These are phyloP conservation scores for Furcula furcula DNA, from an alignment of 2,888 invertebrate species.

Conservation along the genomic window DNA sequence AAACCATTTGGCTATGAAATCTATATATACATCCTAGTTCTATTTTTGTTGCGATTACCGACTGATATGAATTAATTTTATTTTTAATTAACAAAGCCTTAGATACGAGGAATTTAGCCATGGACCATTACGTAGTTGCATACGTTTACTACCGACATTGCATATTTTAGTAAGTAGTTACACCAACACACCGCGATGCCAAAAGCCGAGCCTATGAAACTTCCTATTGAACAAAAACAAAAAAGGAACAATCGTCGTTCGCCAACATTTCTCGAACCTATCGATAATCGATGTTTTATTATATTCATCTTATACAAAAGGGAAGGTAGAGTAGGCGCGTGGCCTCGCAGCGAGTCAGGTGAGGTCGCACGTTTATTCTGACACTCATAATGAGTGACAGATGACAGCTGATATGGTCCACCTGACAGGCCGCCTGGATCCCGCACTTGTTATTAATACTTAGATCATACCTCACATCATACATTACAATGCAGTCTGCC, in stretches of 20 bases:
- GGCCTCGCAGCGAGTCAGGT: slow-evolving; percentile 54
- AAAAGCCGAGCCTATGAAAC: slow-evolving; percentile 12
- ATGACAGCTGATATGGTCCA: slow-evolving; percentile 66
- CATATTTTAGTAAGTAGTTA: slow-evolving; percentile 8
- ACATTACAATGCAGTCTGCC: slow-evolving; percentile 13
- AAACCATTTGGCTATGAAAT: neutral
- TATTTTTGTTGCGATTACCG: neutral
- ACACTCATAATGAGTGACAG: slow-evolving; percentile 59
- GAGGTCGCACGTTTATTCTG: slow-evolving; percentile 62
- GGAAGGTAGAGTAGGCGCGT: slow-evolving; percentile 49
- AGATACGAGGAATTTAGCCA: no score
- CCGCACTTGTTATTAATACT: neutral
- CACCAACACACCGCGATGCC: slow-evolving; percentile 6
- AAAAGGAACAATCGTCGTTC: slow-evolving; percentile 42
- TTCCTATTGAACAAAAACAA: slow-evolving; percentile 17
- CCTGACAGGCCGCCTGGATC: slow-evolving; percentile 24
- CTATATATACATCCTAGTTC: neutral
- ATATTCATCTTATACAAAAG: slow-evolving; percentile 45
- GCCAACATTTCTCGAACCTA: slow-evolving; percentile 44
- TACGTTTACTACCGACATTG: neutral
- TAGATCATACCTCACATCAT: slow-evolving; percentile 14
- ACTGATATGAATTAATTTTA: neutral
- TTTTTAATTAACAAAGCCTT: no score
- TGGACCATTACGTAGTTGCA: neutral
- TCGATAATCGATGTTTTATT: slow-evolving; percentile 42